Evolutionary conservation across 2,797 vertebrate genomes (phyloP).

Genomic region (Rhinichthys osculus): DNA sequence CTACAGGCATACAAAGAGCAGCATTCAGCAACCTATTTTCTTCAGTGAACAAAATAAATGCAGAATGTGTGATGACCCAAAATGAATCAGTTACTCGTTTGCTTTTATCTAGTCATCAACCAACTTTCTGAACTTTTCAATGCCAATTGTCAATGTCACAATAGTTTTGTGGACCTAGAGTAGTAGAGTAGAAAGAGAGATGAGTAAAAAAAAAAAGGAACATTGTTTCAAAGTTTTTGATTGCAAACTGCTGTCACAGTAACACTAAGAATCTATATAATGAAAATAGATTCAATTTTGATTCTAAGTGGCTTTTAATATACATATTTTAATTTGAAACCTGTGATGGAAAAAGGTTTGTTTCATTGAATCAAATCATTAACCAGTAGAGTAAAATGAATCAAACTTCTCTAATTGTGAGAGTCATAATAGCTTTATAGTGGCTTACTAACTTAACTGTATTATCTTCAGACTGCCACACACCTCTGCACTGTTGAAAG

Average conservation of each 20-base stretch:
- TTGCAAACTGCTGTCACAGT: neutral
- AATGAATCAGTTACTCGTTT: neutral
- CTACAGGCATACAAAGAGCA: neutral
- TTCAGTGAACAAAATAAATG: neutral
- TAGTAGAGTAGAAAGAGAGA: neutral
- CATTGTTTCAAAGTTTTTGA: neutral
- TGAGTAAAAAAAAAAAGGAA: neutral
- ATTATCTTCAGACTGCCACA: conserved; percentile 18
- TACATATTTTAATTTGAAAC: neutral
- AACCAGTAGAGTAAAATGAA: neutral
- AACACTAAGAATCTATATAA: neutral
- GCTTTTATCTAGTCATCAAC: neutral
- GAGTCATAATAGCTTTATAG: neutral
- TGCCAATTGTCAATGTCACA: too few species aligned
- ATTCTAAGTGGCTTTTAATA: neutral
- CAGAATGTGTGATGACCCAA: neutral
- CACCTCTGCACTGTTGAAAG: neutral
- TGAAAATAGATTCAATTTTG: neutral
- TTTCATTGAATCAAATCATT: neutral
- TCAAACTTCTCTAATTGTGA: neutral
- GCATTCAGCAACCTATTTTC: neutral
- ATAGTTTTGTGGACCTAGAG: neutral
- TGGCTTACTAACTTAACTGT: conserved; percentile 12
- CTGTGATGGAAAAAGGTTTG: neutral
- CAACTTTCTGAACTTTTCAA: neutral